phyloP scores from a whole-genome alignment of 2,797 vertebrate genomes.

The Thunnus albacares region DNA sequence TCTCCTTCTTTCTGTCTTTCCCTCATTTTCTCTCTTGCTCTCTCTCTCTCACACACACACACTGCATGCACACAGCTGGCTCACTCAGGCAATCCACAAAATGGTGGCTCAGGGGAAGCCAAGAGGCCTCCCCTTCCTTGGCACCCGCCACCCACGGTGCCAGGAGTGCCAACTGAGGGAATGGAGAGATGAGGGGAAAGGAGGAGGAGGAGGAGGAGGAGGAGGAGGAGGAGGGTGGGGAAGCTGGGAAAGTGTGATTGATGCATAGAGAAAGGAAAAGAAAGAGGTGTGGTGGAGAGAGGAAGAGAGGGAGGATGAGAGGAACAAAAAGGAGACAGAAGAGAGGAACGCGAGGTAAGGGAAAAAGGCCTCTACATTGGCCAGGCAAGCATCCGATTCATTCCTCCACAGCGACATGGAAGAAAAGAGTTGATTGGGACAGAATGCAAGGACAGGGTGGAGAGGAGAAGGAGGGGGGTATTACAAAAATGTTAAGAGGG shows the following conservation, averaged over 20 bases:
- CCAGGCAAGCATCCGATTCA: slow-evolving; percentile 71
- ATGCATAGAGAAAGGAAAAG: slow-evolving; percentile 3
- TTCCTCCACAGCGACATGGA: slow-evolving; percentile 61
- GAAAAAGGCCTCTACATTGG: slow-evolving; percentile 50
- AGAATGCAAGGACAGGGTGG: slow-evolving; percentile 64
- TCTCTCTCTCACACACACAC: background rate
- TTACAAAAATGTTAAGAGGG: slow-evolving; percentile 85
- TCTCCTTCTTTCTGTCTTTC: slow-evolving; percentile 16
- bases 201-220: background rate
- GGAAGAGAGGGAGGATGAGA: background rate
- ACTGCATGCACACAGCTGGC: slow-evolving; percentile 56
- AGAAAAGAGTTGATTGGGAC: slow-evolving; percentile 65
- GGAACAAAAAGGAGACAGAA: background rate
- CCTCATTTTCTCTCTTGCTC: slow-evolving; percentile 24
- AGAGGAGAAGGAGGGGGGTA: slow-evolving; percentile 58
- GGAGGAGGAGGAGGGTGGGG: background rate
- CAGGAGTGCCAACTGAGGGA: slow-evolving; percentile 69
- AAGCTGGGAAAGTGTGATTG: background rate
- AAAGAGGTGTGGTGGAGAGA: background rate
- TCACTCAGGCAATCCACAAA: slow-evolving; percentile 47
- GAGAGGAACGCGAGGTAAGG: slow-evolving; percentile 31
- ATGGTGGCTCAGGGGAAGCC: slow-evolving; percentile 56
- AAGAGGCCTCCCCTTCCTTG: slow-evolving; percentile 65
- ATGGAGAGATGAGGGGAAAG: slow-evolving; percentile 43
- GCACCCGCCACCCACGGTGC: slow-evolving; percentile 68